phyloP scores from a whole-genome alignment of 1,140 invertebrate genomes.

The Homalodisca vitripennis region DNA sequence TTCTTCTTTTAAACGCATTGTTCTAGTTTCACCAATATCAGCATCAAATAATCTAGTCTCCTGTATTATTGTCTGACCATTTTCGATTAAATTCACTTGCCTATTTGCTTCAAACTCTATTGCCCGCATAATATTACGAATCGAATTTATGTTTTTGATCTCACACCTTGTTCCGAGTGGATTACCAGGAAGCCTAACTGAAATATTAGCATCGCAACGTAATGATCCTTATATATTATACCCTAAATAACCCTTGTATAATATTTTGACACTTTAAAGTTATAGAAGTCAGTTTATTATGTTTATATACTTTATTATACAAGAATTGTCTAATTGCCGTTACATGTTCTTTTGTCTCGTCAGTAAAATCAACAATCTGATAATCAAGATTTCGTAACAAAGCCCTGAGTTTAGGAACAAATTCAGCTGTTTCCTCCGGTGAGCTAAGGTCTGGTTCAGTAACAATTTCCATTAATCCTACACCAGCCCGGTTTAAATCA shows the following conservation, averaged over 20 bases:
- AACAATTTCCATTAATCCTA: neutral
- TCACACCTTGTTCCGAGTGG: neutral
- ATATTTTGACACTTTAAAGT: neutral
- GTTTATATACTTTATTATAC: too few relatives aligned
- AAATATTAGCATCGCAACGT: neutral
- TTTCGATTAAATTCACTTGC: neutral
- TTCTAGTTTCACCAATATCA: neutral
- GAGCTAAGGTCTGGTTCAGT: neutral
- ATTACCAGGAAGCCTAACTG: neutral
- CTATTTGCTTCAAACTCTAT: neutral
- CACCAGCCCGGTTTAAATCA: neutral
- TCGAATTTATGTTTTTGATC: neutral
- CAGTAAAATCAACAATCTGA: too few relatives aligned
- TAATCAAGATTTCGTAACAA: too few relatives aligned
- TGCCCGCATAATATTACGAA: neutral
- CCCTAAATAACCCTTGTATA: neutral
- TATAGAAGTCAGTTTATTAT: too few relatives aligned
- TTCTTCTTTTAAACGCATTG: neutral
- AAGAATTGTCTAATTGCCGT: too few relatives aligned
- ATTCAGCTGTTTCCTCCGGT: neutral
- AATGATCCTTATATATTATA: neutral
- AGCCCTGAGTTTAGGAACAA: too few relatives aligned
- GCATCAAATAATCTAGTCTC: neutral
- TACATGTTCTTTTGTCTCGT: too few relatives aligned
- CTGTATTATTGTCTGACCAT: neutral